Base-by-base conservation (phyloP, 2,797 vertebrate species). In the Urophycis tenuis region DNA sequence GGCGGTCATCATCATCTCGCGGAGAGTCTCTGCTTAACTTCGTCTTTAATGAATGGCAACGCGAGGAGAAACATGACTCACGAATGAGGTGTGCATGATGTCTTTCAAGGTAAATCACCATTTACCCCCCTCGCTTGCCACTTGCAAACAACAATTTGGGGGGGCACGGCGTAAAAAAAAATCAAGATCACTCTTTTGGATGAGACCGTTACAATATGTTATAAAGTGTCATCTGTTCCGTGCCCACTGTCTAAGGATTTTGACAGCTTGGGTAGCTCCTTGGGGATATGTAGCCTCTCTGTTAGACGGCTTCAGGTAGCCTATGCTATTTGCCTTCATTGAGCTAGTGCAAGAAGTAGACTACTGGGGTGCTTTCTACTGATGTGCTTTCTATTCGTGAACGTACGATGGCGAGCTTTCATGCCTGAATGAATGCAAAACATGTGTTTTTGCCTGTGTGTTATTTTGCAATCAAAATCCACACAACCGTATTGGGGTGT, bases 61-160 rank as follows among this genome's bases (percentile, higher is more conserved):
- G 78, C 82, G 25, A 75, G 75, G 81, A 84, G 81, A 82, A 84
- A 77, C 80, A 92, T 93, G 92, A 93, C 80, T 91, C 86, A 86
- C 90, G 85, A 82, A 70, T 92, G 93, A 91, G 85, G 88, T 86
- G 91, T 88, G 88, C 93, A 91, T 73, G 82, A 97, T 97, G 96
- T 97, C 95, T 86, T 96, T 96, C 90, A 98, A 97, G 97, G 97
- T 97, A 94, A 96, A 85, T 75, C 53, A 30, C 74, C 69, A 33
- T 70, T 80, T 71, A 30, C 25, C 67, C n/a, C n/a, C 15, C 14
- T 70, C 25, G 11, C 25, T 29, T 70, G 67, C 17, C 64, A 11
- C n/a, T 17, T 29, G 64, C 64, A 70, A 31, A 74, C 41, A 29
- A 67, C 60, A n/a, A 25, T 67, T 25, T 67, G 25, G 60, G n/a